Percentiles rank a stretch among this genome's conserved stretches.
phyloP scores from a whole-genome alignment of 2,113 vertebrate genomes.

The Tetrax tetrax region DNA sequence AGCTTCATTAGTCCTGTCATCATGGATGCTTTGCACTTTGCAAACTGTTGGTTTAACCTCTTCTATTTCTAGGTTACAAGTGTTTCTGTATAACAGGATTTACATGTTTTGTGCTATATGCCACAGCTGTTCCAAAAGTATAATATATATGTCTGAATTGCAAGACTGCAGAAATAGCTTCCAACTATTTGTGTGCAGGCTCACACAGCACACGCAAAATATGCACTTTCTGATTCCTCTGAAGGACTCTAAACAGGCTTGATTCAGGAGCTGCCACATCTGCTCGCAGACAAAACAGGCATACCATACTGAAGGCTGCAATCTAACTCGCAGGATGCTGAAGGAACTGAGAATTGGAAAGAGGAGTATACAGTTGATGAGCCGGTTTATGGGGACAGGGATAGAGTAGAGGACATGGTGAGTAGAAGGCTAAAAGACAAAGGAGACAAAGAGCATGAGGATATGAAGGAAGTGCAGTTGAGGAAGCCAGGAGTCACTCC shows the following conservation, averaged over 20 bases:
- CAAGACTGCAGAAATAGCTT: not conserved
- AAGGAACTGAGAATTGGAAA: not conserved
- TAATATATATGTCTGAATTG: not conserved
- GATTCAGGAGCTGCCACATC: not conserved
- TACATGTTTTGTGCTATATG: not conserved
- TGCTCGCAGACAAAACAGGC: not conserved
- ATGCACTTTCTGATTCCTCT: not conserved
- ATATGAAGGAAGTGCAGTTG: not conserved
- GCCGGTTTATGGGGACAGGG: not conserved
- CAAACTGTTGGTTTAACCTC: not conserved
- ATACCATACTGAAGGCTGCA: not conserved
- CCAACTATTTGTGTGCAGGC: not conserved
- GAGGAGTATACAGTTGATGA: not conserved
- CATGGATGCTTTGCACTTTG: not conserved
- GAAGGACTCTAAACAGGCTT: not conserved
- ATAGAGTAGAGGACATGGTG: not conserved
- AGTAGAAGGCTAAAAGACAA: not conserved
- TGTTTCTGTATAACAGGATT: not conserved
- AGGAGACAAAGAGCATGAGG: not conserved
- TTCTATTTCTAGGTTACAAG: not conserved
- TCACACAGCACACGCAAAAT: not conserved
- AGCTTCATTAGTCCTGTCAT: not conserved
- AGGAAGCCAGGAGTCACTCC: not conserved
- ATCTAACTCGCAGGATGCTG: not conserved
- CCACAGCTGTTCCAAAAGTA: not conserved